phyloP scores from a whole-genome alignment of 1,140 invertebrate species.

The Octopus sinensis region DNA sequence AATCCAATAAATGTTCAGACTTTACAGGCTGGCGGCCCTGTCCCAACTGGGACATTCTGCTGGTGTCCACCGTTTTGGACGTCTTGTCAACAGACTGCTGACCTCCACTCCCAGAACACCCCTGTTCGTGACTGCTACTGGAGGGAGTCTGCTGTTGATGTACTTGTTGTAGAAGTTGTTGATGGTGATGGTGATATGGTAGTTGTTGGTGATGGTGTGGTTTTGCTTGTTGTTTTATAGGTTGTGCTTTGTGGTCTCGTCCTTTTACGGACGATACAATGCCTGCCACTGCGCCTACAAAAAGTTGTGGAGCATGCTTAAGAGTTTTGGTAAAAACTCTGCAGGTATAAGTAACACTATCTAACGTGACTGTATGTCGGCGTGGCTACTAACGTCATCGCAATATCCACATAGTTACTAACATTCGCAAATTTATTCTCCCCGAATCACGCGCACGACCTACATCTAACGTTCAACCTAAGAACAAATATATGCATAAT shows the following conservation, averaged over 20 bases:
- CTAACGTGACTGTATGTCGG: too few relatives aligned
- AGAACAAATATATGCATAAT: neutral
- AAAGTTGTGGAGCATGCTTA: neutral
- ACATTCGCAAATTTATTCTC: too few relatives aligned
- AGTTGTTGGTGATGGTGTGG: neutral
- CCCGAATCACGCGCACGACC: too few relatives aligned
- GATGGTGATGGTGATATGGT: neutral
- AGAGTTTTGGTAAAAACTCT: constrained; percentile 4
- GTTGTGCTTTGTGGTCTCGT: neutral
- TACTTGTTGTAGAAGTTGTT: neutral
- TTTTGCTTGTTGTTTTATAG: constrained; percentile 2
- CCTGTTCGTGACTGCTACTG: constrained; percentile 4
- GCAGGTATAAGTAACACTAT: neutral
- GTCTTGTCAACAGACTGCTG: constrained; percentile 14
- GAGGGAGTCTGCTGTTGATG: neutral
- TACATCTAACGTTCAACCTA: too few relatives aligned
- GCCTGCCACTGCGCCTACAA: constrained; percentile 7
- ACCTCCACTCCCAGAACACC: neutral
- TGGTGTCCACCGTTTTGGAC: constrained; percentile 11
- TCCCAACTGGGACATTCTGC: constrained; percentile 11
- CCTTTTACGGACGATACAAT: neutral
- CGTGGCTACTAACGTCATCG: too few relatives aligned
- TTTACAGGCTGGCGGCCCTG: constrained; percentile 17
- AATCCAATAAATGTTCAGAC: constrained; percentile 22
- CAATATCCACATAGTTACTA: too few relatives aligned